Percentiles rank a stretch among this genome's conserved stretches.
Conservation (phyloP, 2,113 vertebrate genomes). For the Platichthys stellatus region DNA sequence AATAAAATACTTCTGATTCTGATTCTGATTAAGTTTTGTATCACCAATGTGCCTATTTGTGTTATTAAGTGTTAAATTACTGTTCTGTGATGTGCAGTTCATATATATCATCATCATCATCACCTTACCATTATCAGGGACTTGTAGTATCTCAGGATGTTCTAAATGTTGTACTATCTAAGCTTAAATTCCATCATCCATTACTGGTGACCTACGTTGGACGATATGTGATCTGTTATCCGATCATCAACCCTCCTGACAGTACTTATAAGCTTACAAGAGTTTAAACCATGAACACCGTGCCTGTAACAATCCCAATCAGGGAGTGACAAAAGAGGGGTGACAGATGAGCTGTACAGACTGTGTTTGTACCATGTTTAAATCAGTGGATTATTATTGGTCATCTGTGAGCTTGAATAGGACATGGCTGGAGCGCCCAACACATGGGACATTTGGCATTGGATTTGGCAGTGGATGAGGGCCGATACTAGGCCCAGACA, state of each 20-base stretch:
- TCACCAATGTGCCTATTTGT: too few species aligned
- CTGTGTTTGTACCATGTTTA: constrained; percentile 32
- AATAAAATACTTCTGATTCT: too few species aligned
- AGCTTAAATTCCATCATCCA: neutral
- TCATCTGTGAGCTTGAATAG: constrained; percentile 29
- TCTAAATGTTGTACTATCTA: neutral
- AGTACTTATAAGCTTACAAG: neutral
- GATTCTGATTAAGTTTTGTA: too few species aligned
- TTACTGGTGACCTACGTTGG: neutral
- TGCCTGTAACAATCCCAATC: neutral
- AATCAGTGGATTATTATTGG: constrained; percentile 50
- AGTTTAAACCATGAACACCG: neutral
- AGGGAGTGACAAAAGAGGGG: neutral
- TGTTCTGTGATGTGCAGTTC: too few species aligned
- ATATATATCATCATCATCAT: too few species aligned
- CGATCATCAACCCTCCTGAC: neutral
- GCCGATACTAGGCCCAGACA: constrained; percentile 2
- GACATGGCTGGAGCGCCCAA: constrained; percentile 7
- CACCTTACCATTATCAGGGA: too few species aligned
- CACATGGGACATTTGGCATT: constrained; percentile 31
- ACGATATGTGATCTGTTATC: neutral
- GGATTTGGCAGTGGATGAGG: constrained; percentile 16
- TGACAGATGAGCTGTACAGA: constrained; percentile 35
- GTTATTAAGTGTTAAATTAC: too few species aligned
- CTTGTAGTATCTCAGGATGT: too few species aligned